A percentile compares a stretch with the other conserved stretches of the same genome.
phyloP scores from a whole-genome alignment of 1,140 invertebrate genomes.

The Dendroctonus ponderosae region DNA sequence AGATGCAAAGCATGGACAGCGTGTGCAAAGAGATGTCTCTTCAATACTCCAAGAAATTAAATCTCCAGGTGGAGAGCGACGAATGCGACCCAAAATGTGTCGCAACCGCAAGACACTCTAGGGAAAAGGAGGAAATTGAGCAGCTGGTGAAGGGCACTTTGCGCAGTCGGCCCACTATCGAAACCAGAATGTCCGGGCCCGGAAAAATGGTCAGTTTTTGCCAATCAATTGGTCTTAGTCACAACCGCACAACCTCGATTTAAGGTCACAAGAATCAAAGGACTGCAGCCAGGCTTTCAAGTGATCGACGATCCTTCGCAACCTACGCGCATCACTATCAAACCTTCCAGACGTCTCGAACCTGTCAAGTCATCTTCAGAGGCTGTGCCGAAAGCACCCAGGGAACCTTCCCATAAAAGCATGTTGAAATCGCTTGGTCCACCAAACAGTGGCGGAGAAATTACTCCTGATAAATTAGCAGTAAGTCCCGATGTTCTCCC shows the following conservation, averaged over 20 bases:
- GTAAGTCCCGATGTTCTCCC: too few species aligned
- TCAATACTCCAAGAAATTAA: too few species aligned
- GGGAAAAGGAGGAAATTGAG: constrained; percentile 20
- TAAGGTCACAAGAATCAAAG: constrained; percentile 29
- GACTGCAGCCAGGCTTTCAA: constrained; percentile 21
- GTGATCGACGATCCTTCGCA: constrained; percentile 13
- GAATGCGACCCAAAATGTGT: constrained; percentile 16
- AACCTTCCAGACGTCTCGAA: constrained; percentile 5
- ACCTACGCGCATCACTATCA: constrained; percentile 14
- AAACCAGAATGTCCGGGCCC: constrained; percentile 18
- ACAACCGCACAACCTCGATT: not conserved
- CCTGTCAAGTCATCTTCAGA: constrained; percentile 3
- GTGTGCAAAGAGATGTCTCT: not conserved
- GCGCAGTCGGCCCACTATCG: not conserved
- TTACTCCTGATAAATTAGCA: constrained; percentile 11
- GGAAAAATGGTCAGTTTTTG: constrained; percentile 22
- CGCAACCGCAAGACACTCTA: constrained; percentile 8
- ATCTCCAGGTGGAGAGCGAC: not conserved
- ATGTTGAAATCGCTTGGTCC: too few species aligned
- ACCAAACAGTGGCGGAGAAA: not conserved
- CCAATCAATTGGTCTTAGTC: not conserved
- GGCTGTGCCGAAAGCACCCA: not conserved
- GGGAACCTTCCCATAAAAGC: too few species aligned
- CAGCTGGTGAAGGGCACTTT: constrained; percentile 5
- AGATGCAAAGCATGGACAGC: constrained; percentile 1